These are phyloP conservation scores for Bombus pyrosoma DNA, from an alignment of 1,140 invertebrate species.

Conservation along the genomic window DNA sequence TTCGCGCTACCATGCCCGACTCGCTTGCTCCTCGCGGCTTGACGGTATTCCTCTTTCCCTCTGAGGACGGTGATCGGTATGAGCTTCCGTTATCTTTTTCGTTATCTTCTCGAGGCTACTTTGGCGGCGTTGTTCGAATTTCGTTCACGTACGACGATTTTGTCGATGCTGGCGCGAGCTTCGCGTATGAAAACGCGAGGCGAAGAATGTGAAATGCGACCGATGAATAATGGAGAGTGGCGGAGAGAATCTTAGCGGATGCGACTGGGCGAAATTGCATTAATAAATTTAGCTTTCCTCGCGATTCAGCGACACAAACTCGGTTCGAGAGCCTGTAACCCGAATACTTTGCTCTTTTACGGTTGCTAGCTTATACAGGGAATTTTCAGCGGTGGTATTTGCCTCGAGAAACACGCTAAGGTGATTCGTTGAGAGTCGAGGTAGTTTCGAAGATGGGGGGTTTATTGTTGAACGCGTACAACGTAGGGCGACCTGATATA, in stretches of 20 bases:
- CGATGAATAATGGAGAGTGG: neutral
- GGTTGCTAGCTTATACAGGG: neutral
- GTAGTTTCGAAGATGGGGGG: neutral
- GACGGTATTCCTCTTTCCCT: neutral
- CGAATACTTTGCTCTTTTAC: neutral
- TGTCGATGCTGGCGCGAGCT: neutral
- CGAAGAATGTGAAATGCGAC: constrained; percentile 2
- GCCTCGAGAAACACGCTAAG: neutral
- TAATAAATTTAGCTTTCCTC: constrained; percentile 37
- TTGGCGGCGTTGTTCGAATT: neutral
- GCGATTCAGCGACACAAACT: neutral
- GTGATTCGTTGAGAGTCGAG: neutral
- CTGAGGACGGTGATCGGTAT: neutral
- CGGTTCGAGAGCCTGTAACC: neutral
- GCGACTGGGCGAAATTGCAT: constrained; percentile 15
- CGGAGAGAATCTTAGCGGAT: neutral
- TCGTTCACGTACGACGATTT: constrained; percentile 12
- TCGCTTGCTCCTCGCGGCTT: neutral
- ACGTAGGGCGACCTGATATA: neutral
- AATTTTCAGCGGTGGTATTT: neutral
- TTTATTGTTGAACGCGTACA: neutral
- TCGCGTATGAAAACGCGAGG: neutral
- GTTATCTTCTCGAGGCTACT: too few relatives aligned
- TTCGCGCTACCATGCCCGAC: neutral
- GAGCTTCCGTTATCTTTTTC: neutral